Evolutionary conservation across 2,113 vertebrate species (phyloP).

Genomic region (Alethe diademata): DNA sequence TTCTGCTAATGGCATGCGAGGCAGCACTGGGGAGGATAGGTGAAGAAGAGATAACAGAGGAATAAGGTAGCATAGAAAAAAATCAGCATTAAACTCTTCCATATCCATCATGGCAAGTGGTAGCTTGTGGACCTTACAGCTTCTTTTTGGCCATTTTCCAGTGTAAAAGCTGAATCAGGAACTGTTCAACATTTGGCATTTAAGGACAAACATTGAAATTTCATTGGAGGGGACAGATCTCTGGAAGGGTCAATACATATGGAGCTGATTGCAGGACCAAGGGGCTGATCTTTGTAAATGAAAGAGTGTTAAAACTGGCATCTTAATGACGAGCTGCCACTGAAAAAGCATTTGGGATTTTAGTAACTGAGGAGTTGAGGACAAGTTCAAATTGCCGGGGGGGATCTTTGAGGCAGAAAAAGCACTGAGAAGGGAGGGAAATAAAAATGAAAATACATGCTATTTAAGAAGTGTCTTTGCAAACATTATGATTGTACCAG

Average conservation of each 20-base stretch:
- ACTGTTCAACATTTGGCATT: background rate
- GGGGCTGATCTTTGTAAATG: constrained; percentile 43
- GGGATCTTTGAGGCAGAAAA: constrained; percentile 46
- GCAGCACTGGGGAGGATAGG: background rate
- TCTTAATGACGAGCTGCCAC: constrained; percentile 54
- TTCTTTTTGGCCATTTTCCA: constrained; percentile 1
- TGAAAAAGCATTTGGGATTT: constrained; percentile 46
- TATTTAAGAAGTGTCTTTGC: background rate
- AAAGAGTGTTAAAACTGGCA: constrained; percentile 42
- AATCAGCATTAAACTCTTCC: background rate
- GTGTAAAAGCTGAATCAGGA: background rate
- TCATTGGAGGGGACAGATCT: background rate
- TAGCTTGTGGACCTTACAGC: background rate
- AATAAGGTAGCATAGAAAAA: background rate
- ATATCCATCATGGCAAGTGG: background rate
- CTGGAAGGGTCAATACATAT: constrained; percentile 33
- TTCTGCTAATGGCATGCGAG: background rate
- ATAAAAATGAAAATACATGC: background rate
- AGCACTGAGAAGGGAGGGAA: background rate
- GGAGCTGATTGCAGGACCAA: constrained; percentile 14
- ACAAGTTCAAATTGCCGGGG: constrained; percentile 50
- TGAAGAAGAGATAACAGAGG: background rate
- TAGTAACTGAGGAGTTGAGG: constrained; percentile 41
- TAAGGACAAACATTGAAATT: constrained; percentile 6
- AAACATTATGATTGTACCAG: background rate